phyloP scores from a whole-genome alignment of 2,888 invertebrate genomes.

The Lasioglossum marginatum region DNA sequence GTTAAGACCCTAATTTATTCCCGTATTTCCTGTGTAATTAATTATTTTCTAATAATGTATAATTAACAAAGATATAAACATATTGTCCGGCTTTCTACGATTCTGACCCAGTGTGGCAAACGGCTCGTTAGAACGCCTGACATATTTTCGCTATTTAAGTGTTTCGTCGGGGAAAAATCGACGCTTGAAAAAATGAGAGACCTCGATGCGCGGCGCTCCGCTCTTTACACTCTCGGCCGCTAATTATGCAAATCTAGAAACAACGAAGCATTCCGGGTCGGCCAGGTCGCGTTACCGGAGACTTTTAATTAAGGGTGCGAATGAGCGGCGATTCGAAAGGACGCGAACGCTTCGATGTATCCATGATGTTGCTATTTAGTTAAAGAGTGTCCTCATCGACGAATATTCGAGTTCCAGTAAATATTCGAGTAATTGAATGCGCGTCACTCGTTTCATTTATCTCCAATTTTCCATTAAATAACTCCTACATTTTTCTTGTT shows the following conservation, averaged over 20 bases:
- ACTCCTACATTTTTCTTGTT: neutral
- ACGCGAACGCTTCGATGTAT: neutral
- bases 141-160: neutral
- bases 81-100: neutral
- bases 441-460: neutral
- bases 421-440: neutral
- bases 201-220: constrained; percentile 67
- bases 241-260: constrained; percentile 46
- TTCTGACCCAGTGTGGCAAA: neutral
- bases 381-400: neutral
- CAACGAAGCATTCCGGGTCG: constrained; percentile 39
- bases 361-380: constrained; percentile 31
- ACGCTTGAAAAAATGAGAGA: constrained; percentile 76
- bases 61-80: neutral
- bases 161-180: constrained; percentile 67
- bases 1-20: neutral
- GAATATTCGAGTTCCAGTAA: neutral
- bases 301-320: constrained; percentile 38
- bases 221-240: constrained; percentile 8
- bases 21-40: neutral
- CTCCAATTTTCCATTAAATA: neutral
- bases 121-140: constrained; percentile 25
- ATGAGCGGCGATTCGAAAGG: neutral
- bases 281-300: constrained; percentile 14
- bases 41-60: neutral